Conservation (phyloP, 2,113 vertebrate species). For the Pleuronectes platessa region DNA sequence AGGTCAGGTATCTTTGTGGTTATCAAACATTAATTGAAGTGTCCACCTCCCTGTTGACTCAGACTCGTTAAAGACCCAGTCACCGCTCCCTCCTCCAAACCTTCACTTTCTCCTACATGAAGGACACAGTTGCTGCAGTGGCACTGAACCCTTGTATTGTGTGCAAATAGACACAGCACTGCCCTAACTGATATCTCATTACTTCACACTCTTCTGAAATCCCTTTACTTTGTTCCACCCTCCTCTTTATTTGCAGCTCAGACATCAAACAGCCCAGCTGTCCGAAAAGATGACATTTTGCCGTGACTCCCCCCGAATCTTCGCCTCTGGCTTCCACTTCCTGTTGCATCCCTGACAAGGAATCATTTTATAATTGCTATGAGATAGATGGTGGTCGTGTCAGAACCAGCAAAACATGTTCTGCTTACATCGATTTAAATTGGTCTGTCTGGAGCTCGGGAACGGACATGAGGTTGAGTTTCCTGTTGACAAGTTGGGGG, state of each 20-base stretch:
- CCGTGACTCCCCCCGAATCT: constrained; percentile 31
- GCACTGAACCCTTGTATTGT: not conserved
- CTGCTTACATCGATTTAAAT: constrained; percentile 45
- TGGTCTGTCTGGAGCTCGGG: constrained; percentile 40
- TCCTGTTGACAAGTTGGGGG: constrained; percentile 31
- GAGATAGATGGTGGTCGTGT: constrained; percentile 41
- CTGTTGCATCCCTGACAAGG: constrained; percentile 41
- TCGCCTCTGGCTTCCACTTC: constrained; percentile 28
- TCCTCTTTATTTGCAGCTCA: constrained; percentile 2
- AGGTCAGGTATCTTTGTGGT: no score
- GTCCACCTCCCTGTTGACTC: no score
- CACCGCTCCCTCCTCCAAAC: no score
- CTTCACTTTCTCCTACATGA: no score
- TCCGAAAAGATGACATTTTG: not conserved
- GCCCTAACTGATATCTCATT: constrained; percentile 18
- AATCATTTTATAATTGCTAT: constrained; percentile 46
- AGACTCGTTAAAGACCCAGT: no score
- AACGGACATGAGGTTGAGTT: constrained; percentile 15
- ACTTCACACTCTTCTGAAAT: constrained; percentile 10
- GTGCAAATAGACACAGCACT: constrained; percentile 1
- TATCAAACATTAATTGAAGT: no score
- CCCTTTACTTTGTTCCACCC: not conserved
- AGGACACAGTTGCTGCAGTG: not conserved
- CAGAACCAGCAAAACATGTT: constrained; percentile 35
- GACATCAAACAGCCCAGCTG: constrained; percentile 13